A percentile compares a stretch with the other conserved stretches of the same genome.
These are phyloP conservation scores for Platyscapa corneri DNA, from an alignment of 1,140 invertebrate species.

Conservation along the genomic window DNA sequence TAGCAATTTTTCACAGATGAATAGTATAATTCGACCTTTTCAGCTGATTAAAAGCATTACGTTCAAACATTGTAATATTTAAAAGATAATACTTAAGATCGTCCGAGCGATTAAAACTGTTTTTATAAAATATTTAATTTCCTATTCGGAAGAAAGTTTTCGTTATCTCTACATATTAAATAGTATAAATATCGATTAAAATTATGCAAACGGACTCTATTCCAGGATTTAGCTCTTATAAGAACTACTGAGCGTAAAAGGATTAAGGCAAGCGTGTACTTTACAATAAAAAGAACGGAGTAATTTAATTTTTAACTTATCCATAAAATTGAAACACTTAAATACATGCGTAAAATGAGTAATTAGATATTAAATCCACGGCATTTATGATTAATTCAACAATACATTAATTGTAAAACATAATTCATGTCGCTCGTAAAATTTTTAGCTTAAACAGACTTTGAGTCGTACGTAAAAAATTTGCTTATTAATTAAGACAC, in stretches of 20 bases:
- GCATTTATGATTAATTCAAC: no score
- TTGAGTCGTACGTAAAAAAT: background rate
- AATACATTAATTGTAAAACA: background rate
- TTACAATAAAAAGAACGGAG: constrained; percentile 2
- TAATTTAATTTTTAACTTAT: constrained; percentile 17
- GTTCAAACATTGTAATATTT: background rate
- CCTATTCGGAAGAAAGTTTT: constrained; percentile 5
- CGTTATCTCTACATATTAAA: background rate
- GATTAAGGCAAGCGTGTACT: constrained; percentile 2
- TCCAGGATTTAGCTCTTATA: background rate
- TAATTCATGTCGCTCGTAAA: constrained; percentile 12
- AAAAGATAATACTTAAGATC: background rate
- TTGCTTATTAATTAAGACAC: background rate
- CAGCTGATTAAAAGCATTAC: background rate
- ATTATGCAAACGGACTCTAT: constrained; percentile 24
- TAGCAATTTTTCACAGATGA: no score
- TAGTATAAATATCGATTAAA: constrained; percentile 27
- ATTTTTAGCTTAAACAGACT: background rate
- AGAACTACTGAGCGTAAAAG: background rate
- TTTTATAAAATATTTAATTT: background rate
- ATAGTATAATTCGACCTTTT: background rate
- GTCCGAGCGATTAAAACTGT: background rate
- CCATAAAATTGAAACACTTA: constrained; percentile 5
- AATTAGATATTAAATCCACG: background rate
- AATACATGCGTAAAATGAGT: background rate